These are phyloP conservation scores for Erebia aethiops DNA, from an alignment of 2,888 invertebrate species.

Conservation along the genomic window DNA sequence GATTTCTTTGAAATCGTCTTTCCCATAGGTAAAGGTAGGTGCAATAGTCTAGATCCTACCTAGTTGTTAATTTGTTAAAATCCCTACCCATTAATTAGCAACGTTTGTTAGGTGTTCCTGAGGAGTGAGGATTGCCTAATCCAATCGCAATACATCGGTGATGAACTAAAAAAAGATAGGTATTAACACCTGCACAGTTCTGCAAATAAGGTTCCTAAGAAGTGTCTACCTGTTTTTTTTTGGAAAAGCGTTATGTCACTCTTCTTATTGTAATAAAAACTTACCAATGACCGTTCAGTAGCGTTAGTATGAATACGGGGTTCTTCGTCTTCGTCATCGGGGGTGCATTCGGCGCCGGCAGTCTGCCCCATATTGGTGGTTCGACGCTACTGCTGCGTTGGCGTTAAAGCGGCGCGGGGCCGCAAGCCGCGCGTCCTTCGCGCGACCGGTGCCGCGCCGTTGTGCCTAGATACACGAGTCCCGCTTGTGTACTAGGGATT, in stretches of 20 bases:
- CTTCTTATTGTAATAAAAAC: conserved; percentile 41
- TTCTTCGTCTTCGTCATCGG: conserved; percentile 78
- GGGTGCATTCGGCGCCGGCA: conserved; percentile 79
- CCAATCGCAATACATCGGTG: too few species aligned
- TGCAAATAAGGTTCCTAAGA: background rate
- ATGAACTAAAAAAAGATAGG: too few species aligned
- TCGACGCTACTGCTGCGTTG: conserved; percentile 41
- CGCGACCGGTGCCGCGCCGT: conserved; percentile 72
- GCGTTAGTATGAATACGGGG: conserved; percentile 79
- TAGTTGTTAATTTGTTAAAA: too few species aligned
- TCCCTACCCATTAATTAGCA: too few species aligned
- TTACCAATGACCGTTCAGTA: conserved; percentile 80
- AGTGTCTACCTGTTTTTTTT: background rate
- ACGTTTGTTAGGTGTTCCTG: too few species aligned
- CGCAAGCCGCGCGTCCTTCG: conserved; percentile 78
- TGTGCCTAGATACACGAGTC: conserved; percentile 51
- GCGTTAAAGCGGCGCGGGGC: conserved; percentile 64
- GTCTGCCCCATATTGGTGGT: conserved; percentile 77
- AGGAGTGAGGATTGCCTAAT: too few species aligned
- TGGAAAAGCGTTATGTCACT: background rate
- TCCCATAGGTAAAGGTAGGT: too few species aligned
- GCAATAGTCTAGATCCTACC: too few species aligned
- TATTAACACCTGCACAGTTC: too few species aligned
- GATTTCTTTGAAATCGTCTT: too few species aligned
- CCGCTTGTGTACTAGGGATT: conserved; percentile 54